These are phyloP conservation scores for Pseudeuparius sepicola DNA, from an alignment of 2,888 invertebrate genomes.

Conservation along the genomic window DNA sequence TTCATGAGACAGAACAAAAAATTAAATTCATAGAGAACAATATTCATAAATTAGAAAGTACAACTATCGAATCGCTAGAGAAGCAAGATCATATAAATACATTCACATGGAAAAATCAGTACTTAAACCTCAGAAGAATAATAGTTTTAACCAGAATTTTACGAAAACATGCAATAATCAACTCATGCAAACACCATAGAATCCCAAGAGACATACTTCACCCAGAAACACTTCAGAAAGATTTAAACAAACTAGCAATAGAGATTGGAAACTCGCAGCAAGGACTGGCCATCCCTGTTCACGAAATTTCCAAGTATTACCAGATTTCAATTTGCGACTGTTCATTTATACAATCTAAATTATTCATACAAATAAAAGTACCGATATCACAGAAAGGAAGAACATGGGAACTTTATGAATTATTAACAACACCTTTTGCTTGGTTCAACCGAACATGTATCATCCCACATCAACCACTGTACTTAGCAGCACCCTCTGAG, in stretches of 20 bases:
- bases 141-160: constrained; percentile 1
- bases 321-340: constrained; percentile 20
- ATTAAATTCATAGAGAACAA: constrained; percentile 10
- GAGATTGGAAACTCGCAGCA: constrained; percentile 10
- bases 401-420: constrained; percentile 16
- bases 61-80: no score
- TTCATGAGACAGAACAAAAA: constrained; percentile 7
- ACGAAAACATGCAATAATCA: constrained; percentile 11
- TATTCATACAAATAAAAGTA: constrained; percentile 13
- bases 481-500: constrained; percentile 11
- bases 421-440: constrained; percentile 20
- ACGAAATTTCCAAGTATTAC: constrained; percentile 14
- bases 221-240: constrained; percentile 12
- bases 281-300: constrained; percentile 15
- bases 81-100: constrained; percentile 5
- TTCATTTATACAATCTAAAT: constrained; percentile 10
- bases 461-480: constrained; percentile 15
- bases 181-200: constrained; percentile 17
- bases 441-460: constrained; percentile 20
- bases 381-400: constrained; percentile 12
- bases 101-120: constrained; percentile 5
- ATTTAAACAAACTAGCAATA: constrained; percentile 8
- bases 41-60: background rate
- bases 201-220: constrained; percentile 16
- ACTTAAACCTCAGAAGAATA: constrained; percentile 10